Evolutionary conservation across 2,797 vertebrate species (phyloP), one percentile per base, ranked within the genome.

Genomic region (Morus bassanus): DNA sequence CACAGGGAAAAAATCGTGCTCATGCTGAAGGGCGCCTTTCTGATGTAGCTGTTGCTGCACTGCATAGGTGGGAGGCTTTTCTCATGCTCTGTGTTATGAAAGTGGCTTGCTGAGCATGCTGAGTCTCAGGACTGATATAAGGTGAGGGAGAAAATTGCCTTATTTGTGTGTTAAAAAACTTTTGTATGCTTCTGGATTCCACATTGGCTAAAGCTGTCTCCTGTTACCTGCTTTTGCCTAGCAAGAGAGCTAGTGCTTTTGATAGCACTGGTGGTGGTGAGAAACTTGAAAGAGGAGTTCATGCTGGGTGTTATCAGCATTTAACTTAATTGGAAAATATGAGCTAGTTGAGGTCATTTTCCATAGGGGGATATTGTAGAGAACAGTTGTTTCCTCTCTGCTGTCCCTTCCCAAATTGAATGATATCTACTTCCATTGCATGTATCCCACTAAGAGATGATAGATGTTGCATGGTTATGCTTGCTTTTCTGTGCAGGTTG

Each of bases 281-380:
- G 59, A 50, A 63, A 35, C 73, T 91, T 75, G 72, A 68, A 83
- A 88, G 78, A 43, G 43, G 39, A 86, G 39, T 51, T 50, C 16
- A 10, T 48, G 33, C 37, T 85, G 69, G 46, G 27, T 91, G 78
- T 92, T 95, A 84, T 53, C 76, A 91, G 56, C 31, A 10, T 85
- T 89, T 80, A 77, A 75, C 61, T 88, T 83, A 48, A 61, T 35
- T 88, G 87, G 89, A 92, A 95, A 91, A 78, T 73, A 46, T 54
- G 88, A 91, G 45, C 21, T 28, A 69, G 57, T 81, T 92, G 91
- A 89, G 54, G 69, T 88, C 1, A 92, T 89, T 96, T 96, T 96
- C 81, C 70, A 17, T 78, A 51, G 81, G 68, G 64, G 37, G 74
- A 72, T 93, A 53, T 59, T 54, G 64, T 65, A 37, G 51, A 59